These are phyloP conservation scores for Cassiopea andromeda DNA, from an alignment of 30 jellyfish, hydroid and myxozoan species.

Conservation along the genomic window DNA sequence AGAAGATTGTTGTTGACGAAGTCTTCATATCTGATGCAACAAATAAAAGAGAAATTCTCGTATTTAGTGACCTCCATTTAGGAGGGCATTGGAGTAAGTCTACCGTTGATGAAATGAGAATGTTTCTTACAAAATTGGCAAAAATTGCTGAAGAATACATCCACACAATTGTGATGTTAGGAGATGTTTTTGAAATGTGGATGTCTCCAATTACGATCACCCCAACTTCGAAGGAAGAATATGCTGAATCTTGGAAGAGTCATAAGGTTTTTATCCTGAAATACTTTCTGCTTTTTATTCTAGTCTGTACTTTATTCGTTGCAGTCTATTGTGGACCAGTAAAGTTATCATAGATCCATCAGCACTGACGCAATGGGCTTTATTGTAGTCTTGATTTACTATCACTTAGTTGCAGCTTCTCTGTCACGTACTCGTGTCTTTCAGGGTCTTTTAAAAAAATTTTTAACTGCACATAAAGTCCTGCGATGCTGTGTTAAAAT, in stretches of 20 bases:
- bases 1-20: constrained; percentile 30
- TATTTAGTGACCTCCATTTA: constrained; percentile 74
- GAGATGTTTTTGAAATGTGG: constrained; percentile 86
- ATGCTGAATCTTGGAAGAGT: constrained; percentile 38
- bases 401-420: no score
- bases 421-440: no score
- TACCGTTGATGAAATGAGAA: constrained; percentile 28
- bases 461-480: no score
- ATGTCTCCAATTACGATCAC: constrained; percentile 66
- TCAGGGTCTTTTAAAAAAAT: no score
- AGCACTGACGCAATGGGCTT: no score
- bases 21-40: constrained; percentile 53
- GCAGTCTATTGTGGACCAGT: not conserved
- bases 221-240: constrained; percentile 52
- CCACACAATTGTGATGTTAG: constrained; percentile 71
- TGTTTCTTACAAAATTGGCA: constrained; percentile 41
- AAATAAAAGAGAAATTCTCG: constrained; percentile 65
- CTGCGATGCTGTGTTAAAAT: no score
- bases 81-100: constrained; percentile 79
- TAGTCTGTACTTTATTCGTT: not conserved
- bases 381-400: no score
- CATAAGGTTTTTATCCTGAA: constrained; percentile 24
- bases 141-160: constrained; percentile 70
- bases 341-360: no score
- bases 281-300: not conserved